Base-by-base conservation (phyloP, 1,140 invertebrate species). In the Mycetomoellerius zeteki region DNA sequence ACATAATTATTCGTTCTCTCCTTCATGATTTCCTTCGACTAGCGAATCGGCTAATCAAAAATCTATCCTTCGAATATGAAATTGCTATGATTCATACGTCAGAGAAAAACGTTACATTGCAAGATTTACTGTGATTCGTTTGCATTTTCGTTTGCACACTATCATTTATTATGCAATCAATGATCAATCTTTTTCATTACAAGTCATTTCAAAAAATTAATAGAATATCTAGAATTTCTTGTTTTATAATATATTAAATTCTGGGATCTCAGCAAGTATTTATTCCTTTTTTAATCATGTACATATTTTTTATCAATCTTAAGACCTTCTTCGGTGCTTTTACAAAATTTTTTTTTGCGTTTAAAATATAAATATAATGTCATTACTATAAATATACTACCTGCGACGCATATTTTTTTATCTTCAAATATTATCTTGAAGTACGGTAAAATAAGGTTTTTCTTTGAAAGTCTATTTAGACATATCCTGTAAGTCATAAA, bases 51-150 rank as follows among this genome's bases (percentile, higher is more conserved):
- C 19, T 82, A 82, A 82, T 72, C 69, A 62, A 56, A 47, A 73
- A 82, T 82, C 67, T 82, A 73, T 72, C 54, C 67, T 82, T 82
- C 21, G 24, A 78, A 6, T 43, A 50, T 56, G 50, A 33, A 80
- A 56, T 43, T 56, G 19, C 8, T 4, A 43, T 81, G 56, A 85
- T 52, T 77, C 47, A 77, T 62, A 50, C 65, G 16, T 43, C 33
- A 3, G 27, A 21, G 64, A 64, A 21, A 65, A 50, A 24, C 6
- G 6, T 58, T 69, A 58, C n/a, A 3, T 12, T 56, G 73, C 4
- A 19, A 65, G 27, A 65, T 43, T 73, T 8, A 50, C 8, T 50
- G 12, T 21, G 10, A 69, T 76, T 67, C 7, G 64, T 67, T 33
- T 30, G 12, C 27, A 43, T 58, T 82, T 73, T 30, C 12, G 16